phyloP scores from a whole-genome alignment of 2,888 invertebrate species.

The Lithodes maja region DNA sequence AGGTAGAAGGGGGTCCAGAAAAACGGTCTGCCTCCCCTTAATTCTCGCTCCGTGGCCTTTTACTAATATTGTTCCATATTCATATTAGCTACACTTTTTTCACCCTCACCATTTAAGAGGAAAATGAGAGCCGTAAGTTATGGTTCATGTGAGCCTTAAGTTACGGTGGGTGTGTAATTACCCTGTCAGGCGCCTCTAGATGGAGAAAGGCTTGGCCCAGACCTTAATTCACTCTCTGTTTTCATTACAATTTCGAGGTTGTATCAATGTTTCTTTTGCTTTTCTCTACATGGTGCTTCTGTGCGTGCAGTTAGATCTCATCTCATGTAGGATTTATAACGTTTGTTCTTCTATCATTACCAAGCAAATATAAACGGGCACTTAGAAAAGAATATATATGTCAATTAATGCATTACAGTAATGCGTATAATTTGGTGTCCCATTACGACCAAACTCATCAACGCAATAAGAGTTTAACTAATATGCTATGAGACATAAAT shows the following conservation, averaged over 20 bases:
- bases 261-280: background rate
- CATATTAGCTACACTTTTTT: background rate
- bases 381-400: too few species aligned
- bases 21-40: too few species aligned
- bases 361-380: too few species aligned
- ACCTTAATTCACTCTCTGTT: background rate
- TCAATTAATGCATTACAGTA: too few species aligned
- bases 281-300: background rate
- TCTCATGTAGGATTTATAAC: background rate
- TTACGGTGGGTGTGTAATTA: background rate
- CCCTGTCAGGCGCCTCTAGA: background rate
- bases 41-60: background rate
- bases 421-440: too few species aligned
- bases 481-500: too few species aligned
- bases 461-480: too few species aligned
- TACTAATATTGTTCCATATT: conserved; percentile 13
- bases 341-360: too few species aligned
- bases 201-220: background rate
- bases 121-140: background rate
- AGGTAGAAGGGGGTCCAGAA: too few species aligned
- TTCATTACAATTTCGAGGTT: background rate
- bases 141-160: background rate
- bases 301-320: background rate
- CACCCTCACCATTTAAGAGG: background rate
- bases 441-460: too few species aligned